Evolutionary conservation across 2,797 vertebrate species (phyloP).

Genomic region (Scyliorhinus canicula): DNA sequence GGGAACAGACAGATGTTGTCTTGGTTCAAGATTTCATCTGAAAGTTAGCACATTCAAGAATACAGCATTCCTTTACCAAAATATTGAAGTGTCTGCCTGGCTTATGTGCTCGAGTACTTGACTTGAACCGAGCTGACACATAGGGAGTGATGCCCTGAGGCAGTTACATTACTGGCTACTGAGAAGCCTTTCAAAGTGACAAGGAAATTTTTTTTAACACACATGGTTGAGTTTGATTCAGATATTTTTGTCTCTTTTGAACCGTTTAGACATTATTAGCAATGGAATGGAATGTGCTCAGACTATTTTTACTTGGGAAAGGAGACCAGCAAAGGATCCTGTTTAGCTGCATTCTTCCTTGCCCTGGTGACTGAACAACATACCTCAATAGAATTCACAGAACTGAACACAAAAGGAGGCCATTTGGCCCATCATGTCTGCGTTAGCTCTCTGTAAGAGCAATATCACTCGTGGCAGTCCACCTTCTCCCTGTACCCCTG

Average conservation of each 20-base stretch:
- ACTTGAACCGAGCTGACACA: neutral
- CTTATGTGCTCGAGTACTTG: neutral
- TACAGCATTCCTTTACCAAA: neutral
- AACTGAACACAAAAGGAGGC: neutral
- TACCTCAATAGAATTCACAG: neutral
- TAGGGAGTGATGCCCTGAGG: neutral
- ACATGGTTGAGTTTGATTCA: neutral
- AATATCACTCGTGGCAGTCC: neutral
- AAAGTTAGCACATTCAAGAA: neutral
- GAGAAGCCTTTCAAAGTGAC: neutral
- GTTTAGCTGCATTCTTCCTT: neutral
- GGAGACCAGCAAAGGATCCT: neutral
- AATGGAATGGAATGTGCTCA: neutral
- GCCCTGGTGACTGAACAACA: neutral
- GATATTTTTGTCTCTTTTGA: neutral
- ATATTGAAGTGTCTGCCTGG: neutral
- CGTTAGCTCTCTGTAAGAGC: neutral
- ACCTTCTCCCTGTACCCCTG: neutral
- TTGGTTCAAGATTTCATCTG: neutral
- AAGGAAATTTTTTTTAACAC: neutral
- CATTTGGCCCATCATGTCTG: neutral
- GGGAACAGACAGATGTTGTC: neutral
- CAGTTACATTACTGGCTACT: neutral
- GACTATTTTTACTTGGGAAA: neutral
- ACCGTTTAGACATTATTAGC: neutral